Evolutionary conservation across 2,113 vertebrate genomes (phyloP), one percentile per base, ranked within the genome.

Genomic region (Strigops habroptila): DNA sequence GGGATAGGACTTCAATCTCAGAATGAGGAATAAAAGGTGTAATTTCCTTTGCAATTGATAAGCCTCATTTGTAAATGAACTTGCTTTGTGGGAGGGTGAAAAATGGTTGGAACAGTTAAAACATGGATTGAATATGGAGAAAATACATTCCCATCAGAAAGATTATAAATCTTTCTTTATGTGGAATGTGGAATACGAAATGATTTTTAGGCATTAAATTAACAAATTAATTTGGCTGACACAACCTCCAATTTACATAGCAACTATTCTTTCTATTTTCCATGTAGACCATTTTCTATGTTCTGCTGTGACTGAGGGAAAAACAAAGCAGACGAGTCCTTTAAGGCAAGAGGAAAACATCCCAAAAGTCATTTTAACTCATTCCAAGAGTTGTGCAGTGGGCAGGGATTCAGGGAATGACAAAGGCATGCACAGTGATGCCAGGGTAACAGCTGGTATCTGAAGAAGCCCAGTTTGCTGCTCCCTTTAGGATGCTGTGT

Each of bases 221-320:
- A 96, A 90, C 90, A 93, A 95, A 94, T 87, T 89, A 86, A 79
- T 94, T 90, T 93, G 83, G 70, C 82, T 93, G 96, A 93, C 62
- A 39, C 75, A 85, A 69, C 74, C 37, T 79, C 77, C 44, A 69
- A 79, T 95, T 96, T 95, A 82, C 90, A 93, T 27, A 67, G 83
- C 95, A 95, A 89, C 55, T 37, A 57, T 92, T 76, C 88, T 91
- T 94, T 81, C 60, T n/a, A 19, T 91, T 93, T 90, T 93, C 57
- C 13, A 0, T 53, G 52, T 79, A 84, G 92, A 73, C 39, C 24
- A 35, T 93, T 95, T 96, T 82, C 76, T 74, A 8, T 27, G 16
- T 91, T 88, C 65, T 75, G 46, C 83, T 81, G 57, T 62, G 80
- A 88, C 77, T 84, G 80, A 95, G 80, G 51, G 80, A 71, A 86